Evolutionary conservation across 2,888 invertebrate genomes (phyloP).

Genomic region (Heliconius ethilla): DNA sequence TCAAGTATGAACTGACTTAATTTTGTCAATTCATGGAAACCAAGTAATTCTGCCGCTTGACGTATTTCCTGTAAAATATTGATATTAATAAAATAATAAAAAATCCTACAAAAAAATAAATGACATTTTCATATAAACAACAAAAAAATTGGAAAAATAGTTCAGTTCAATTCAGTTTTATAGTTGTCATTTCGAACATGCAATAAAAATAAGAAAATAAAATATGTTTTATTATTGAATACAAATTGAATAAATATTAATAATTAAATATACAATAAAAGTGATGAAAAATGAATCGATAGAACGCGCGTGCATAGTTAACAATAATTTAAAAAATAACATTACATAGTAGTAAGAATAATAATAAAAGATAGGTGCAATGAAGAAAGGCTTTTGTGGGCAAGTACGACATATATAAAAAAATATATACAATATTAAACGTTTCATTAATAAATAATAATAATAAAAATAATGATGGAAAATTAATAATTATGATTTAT

Average conservation of each 20-base stretch:
- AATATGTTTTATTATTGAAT: too few relatives aligned
- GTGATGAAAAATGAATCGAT: slow-evolving; percentile 39
- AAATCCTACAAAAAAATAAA: neutral
- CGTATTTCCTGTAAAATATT: slow-evolving; percentile 86
- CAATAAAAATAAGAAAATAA: neutral
- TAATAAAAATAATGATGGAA: slow-evolving; percentile 52
- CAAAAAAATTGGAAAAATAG: neutral
- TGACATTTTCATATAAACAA: too few relatives aligned
- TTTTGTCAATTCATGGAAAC: slow-evolving; percentile 90
- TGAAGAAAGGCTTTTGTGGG: slow-evolving; percentile 45
- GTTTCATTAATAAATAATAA: slow-evolving; percentile 47
- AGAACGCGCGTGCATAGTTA: slow-evolving; percentile 39
- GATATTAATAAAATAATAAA: neutral
- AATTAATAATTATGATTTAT: slow-evolving; percentile 59
- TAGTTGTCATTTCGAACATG: neutral
- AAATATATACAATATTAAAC: slow-evolving; percentile 43
- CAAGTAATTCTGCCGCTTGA: slow-evolving; percentile 93
- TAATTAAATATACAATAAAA: slow-evolving; percentile 3
- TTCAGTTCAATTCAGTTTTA: neutral
- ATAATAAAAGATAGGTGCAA: slow-evolving; percentile 43
- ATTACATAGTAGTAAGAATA: slow-evolving; percentile 31
- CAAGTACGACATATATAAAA: slow-evolving; percentile 45
- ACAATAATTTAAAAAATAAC: slow-evolving; percentile 29
- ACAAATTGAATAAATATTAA: neutral
- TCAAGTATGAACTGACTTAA: slow-evolving; percentile 89